Evolutionary conservation across 1,140 invertebrate genomes (phyloP).

Genomic region (Sitophilus oryzae): DNA sequence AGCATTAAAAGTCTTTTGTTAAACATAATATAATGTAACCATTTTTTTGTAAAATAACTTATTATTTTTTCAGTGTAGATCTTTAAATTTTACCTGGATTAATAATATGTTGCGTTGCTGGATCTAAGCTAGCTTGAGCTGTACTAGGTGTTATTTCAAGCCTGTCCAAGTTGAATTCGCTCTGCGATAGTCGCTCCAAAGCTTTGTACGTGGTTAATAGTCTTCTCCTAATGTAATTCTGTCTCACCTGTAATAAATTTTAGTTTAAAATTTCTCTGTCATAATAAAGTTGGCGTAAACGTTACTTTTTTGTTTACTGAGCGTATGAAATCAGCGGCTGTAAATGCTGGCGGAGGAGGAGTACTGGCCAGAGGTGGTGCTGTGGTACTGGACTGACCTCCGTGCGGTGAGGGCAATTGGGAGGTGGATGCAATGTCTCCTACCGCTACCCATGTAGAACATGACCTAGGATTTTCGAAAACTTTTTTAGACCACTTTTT

Average conservation of each 20-base stretch:
- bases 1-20: too few species aligned
- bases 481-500: too few species aligned
- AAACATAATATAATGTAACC: too few species aligned
- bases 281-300: slow-evolving; percentile 22
- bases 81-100: slow-evolving; percentile 36
- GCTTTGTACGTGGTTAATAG: slow-evolving; percentile 76
- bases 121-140: slow-evolving; percentile 44
- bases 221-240: slow-evolving; percentile 66
- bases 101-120: slow-evolving; percentile 20
- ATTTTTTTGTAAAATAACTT: too few species aligned
- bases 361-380: slow-evolving; percentile 48
- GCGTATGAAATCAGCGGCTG: slow-evolving; percentile 66
- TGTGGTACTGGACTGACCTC: slow-evolving; percentile 49
- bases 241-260: slow-evolving; percentile 52
- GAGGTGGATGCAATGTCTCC: slow-evolving; percentile 65
- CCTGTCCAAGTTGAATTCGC: slow-evolving; percentile 73
- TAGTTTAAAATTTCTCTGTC: background rate
- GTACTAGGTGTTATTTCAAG: slow-evolving; percentile 56
- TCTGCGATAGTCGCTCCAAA: slow-evolving; percentile 72
- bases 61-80: too few species aligned
- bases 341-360: slow-evolving; percentile 51
- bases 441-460: slow-evolving; percentile 81
- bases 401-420: slow-evolving; percentile 67
- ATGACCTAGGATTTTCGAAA: slow-evolving; percentile 58
- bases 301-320: slow-evolving; percentile 81